phyloP scores from a whole-genome alignment of 23 tunicate genomes.

The Phallusia fumigata region DNA sequence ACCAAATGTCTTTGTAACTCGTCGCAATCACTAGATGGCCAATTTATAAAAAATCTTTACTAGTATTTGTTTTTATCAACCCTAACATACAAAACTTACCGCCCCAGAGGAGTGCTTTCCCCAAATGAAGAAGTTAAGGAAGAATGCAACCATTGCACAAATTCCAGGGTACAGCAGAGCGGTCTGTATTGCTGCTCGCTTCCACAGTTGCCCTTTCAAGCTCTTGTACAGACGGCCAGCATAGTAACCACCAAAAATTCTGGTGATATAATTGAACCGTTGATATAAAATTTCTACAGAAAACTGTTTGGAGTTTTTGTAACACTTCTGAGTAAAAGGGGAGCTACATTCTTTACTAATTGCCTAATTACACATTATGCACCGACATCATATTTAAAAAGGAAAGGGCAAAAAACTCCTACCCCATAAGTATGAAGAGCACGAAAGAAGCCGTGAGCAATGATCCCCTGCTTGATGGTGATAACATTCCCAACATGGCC shows the following conservation, averaged over 20 bases:
- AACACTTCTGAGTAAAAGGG: no score
- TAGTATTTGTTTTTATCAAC: no score
- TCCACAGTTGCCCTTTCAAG: conserved; percentile 97
- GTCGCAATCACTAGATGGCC: no score
- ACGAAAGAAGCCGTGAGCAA: conserved; percentile 87
- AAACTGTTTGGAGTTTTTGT: no score
- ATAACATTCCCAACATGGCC: conserved; percentile 99
- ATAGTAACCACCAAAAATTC: conserved; percentile 94
- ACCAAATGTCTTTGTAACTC: no score
- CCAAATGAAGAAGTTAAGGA: conserved; percentile 99
- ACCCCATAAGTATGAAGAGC: conserved; percentile 93
- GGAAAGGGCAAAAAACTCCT: not conserved
- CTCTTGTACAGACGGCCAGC: conserved; percentile 96
- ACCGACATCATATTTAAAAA: no score
- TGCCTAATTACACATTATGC: no score
- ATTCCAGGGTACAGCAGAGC: conserved; percentile 94
- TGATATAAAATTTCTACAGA: no score
- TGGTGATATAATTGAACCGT: no score
- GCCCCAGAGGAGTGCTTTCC: conserved; percentile 99
- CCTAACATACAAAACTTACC: conserved; percentile 38
- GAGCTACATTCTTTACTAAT: no score
- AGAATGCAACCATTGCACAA: conserved; percentile 66
- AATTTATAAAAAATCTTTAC: no score
- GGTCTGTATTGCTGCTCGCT: conserved; percentile 95
- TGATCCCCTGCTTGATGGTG: conserved; percentile 96